Evolutionary conservation across 2,888 invertebrate species (phyloP), one percentile per base, ranked within the genome.

Genomic region (Tiliacea aurago): DNA sequence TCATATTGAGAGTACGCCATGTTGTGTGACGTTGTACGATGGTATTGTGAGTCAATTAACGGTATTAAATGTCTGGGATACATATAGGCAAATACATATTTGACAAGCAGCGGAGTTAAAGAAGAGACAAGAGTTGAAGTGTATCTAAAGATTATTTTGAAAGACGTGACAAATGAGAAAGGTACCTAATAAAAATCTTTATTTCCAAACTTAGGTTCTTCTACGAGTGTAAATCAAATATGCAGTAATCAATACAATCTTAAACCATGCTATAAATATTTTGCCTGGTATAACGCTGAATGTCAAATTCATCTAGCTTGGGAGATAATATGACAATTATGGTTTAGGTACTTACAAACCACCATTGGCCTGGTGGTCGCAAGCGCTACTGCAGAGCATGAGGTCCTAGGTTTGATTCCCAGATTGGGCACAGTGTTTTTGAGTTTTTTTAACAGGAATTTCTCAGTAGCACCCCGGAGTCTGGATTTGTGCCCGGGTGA

Each of bases 1-100:
- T 37, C 49, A 70, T 69, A 59, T 51, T 71, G 56, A 71, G 20
- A 69, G 37, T 75, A 75, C 56, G 45, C 59, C 43, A 5, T 13
- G 20, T 58, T 67, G 13, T 49, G 41, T 80, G 67, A 77, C 56
- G 72, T 56, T 0, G n/a, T 23, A 51, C 11, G n/a, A 37, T 23
- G 7, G 10, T 37, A 49, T 56, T 53, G 51, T 47, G 5, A 43
- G 59, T 41, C 6, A 37, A 37, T 37, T 41, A 41, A 41, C 20
- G 18, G 41, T 70, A 33, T 15, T 61, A 9, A 28, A 41, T n/a
- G 0, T 37, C 28, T 15, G 2, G 28, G 23, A 23, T 47, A 37
- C 6, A 7, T 43, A 15, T 0, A 33, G 7, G n/a, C 4, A 70
- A 18, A 37, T 37, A 37, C 37, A 37, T 18, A n/a, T 33, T 43